Conservation (phyloP, 2,888 invertebrate species). For the Autographa pulchrina region DNA sequence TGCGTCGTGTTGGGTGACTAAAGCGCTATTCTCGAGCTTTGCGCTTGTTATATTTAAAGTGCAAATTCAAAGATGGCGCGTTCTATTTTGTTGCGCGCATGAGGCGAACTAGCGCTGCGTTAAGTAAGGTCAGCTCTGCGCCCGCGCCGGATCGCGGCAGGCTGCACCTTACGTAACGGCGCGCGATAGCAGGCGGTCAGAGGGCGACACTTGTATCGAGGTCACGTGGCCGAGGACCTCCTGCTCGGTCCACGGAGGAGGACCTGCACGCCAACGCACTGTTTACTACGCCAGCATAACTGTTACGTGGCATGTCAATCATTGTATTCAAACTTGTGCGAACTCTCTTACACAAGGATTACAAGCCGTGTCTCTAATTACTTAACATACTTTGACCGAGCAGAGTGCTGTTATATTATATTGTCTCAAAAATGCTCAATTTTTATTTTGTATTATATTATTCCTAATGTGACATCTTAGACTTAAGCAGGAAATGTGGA, state of each 20-base stretch:
- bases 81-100: slow-evolving; percentile 52
- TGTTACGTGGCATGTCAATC: slow-evolving; percentile 20
- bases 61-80: slow-evolving; percentile 53
- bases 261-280: slow-evolving; percentile 7
- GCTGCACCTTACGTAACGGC: slow-evolving; percentile 70
- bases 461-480: not conserved
- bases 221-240: slow-evolving; percentile 43
- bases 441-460: slow-evolving; percentile 7
- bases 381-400: not conserved
- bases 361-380: not conserved
- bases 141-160: slow-evolving; percentile 64
- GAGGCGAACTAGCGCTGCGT: slow-evolving; percentile 73
- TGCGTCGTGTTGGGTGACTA: slow-evolving; percentile 39
- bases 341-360: slow-evolving; percentile 11
- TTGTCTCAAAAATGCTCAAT: too few relatives aligned
- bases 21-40: slow-evolving; percentile 46
- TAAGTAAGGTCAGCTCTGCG: slow-evolving; percentile 82
- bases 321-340: slow-evolving; percentile 17
- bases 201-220: slow-evolving; percentile 57
- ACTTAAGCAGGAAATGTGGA: not conserved
- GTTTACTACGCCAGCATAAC: slow-evolving; percentile 24
- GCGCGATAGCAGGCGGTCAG: slow-evolving; percentile 49
- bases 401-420: not conserved
- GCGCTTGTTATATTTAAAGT: slow-evolving; percentile 51
- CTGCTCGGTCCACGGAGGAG: slow-evolving; percentile 16